Percentiles rank a stretch among this genome's conserved stretches.
Evolutionary conservation across 2,888 invertebrate species (phyloP).

Genomic region (Drosophila greeni): DNA sequence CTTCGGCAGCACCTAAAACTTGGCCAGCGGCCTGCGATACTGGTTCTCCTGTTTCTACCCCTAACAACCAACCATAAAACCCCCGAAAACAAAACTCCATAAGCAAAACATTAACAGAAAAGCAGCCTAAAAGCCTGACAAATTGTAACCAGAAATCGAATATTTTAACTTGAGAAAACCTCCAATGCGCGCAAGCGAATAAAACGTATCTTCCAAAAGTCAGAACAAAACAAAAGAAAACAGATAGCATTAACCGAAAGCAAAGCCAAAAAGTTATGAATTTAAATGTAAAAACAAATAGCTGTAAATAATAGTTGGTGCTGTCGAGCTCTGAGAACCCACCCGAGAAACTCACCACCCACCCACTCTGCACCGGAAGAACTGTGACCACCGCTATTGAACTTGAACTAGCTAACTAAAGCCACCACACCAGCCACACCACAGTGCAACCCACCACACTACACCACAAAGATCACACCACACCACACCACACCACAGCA

Average conservation of each 20-base stretch:
- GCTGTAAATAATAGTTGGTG: slow-evolving; percentile 43
- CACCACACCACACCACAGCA: slow-evolving; percentile 23
- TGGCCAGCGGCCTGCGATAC: slow-evolving; percentile 79
- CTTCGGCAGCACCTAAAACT: slow-evolving; percentile 71
- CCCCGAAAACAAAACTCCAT: slow-evolving; percentile 18
- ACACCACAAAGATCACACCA: slow-evolving; percentile 23
- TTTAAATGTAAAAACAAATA: slow-evolving; percentile 18
- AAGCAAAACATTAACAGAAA: slow-evolving; percentile 19
- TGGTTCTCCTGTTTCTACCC: slow-evolving; percentile 79
- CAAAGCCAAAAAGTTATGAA: slow-evolving; percentile 9
- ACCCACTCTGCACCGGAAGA: slow-evolving; percentile 47
- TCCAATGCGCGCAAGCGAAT: slow-evolving; percentile 32
- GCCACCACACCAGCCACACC: slow-evolving; percentile 13
- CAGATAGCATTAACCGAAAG: slow-evolving; percentile 22
- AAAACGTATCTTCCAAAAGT: slow-evolving; percentile 36
- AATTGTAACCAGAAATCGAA: slow-evolving; percentile 29
- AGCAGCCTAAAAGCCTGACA: slow-evolving; percentile 14
- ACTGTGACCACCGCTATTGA: slow-evolving; percentile 63
- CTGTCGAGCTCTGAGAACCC: slow-evolving; percentile 30
- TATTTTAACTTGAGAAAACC: slow-evolving; percentile 34
- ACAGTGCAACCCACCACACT: slow-evolving; percentile 7
- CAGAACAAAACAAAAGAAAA: slow-evolving; percentile 4
- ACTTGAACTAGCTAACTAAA: slow-evolving; percentile 43
- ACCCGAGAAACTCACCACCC: slow-evolving; percentile 33
- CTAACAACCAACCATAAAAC: slow-evolving; percentile 38